A percentile compares a stretch with the other conserved stretches of the same genome.
Conservation (phyloP, 2,113 vertebrate species). For the Pandion haliaetus region DNA sequence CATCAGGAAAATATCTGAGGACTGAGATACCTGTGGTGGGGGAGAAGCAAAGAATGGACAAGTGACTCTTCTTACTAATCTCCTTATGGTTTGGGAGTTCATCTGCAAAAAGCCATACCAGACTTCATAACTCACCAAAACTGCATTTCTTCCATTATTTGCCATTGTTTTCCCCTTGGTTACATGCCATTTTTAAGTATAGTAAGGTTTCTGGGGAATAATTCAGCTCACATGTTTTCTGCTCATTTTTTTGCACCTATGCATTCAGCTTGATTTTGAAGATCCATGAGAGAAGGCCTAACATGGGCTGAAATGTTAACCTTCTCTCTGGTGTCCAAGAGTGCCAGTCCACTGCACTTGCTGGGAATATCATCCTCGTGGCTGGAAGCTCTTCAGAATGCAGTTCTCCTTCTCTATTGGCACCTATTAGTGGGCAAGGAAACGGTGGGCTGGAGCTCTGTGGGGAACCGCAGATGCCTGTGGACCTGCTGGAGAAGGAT, state of each 20-base stretch:
- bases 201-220: background rate
- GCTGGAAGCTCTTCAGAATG: background rate
- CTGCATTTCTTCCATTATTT: background rate
- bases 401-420: fast-evolving
- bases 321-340: background rate
- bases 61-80: background rate
- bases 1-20: background rate
- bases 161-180: background rate
- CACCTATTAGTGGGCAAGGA: background rate
- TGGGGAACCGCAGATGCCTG: background rate
- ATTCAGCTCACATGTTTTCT: background rate
- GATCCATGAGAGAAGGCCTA: background rate
- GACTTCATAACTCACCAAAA: background rate
- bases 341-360: background rate
- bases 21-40: background rate
- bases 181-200: background rate
- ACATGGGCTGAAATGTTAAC: background rate
- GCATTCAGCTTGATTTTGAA: background rate
- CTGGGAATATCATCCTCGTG: background rate
- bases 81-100: background rate
- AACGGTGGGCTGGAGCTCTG: background rate
- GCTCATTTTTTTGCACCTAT: background rate
- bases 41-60: background rate
- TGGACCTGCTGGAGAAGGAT: background rate
- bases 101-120: background rate